Conservation (phyloP, 2,113 vertebrate species). For the Promerops cafer region DNA sequence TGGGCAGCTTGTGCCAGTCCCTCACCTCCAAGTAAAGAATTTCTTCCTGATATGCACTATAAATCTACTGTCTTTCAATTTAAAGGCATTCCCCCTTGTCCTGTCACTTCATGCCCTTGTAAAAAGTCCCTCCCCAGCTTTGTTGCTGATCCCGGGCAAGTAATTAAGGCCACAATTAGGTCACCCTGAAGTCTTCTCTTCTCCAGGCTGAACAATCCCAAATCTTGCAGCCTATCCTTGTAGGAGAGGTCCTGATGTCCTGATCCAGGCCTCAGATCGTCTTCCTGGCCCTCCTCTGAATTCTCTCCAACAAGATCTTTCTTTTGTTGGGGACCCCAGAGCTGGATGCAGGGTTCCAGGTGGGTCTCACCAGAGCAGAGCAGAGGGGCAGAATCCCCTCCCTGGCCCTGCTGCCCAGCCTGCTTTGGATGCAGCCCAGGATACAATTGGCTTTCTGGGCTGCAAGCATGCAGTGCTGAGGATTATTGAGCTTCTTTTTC, state of each 20-base stretch:
- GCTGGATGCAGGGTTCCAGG: background rate
- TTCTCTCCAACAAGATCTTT: background rate
- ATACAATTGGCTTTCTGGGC: rapidly evolving
- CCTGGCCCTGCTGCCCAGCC: rapidly evolving
- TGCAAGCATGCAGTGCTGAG: background rate
- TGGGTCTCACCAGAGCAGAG: background rate
- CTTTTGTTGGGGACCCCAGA: background rate
- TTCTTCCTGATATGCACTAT: background rate
- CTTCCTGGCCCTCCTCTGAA: background rate
- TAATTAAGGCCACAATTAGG: background rate
- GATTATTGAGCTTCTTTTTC: background rate
- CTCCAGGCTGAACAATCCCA: background rate
- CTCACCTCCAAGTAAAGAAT: background rate
- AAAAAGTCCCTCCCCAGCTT: background rate
- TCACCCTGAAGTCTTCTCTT: background rate
- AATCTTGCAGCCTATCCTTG: background rate
- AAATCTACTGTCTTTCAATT: background rate
- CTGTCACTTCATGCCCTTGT: background rate
- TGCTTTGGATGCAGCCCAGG: background rate
- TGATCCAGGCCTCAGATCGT: background rate
- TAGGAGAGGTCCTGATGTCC: background rate
- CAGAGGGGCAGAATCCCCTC: background rate
- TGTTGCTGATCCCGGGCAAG: background rate
- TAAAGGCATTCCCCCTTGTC: background rate
- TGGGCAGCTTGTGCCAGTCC: background rate